phyloP scores from a whole-genome alignment of 2,113 vertebrate genomes.

The Bambusicola thoracicus region DNA sequence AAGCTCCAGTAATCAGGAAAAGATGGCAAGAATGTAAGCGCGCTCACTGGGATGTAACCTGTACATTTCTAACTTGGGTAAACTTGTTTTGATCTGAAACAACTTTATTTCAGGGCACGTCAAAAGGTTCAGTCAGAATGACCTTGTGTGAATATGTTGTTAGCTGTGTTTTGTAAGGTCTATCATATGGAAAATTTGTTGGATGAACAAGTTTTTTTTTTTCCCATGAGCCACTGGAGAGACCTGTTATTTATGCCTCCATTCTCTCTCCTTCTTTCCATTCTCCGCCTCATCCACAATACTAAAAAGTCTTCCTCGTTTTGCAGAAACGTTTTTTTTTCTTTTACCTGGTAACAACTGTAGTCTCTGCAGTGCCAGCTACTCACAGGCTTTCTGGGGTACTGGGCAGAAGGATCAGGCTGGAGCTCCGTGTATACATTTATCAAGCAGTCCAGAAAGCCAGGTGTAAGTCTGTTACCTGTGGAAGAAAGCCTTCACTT shows the following conservation, averaged over 20 bases:
- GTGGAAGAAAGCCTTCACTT: not conserved
- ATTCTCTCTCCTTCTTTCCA: not conserved
- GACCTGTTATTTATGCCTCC: not conserved
- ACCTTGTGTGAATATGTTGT: not conserved
- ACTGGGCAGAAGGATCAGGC: not conserved
- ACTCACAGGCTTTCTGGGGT: not conserved
- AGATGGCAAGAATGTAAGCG: constrained; percentile 55
- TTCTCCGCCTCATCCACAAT: not conserved
- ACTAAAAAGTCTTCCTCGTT: not conserved
- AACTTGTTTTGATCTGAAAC: not conserved
- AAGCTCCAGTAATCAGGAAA: not conserved
- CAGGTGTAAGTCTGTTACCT: not conserved
- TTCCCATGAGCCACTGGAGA: not conserved
- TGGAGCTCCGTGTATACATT: not conserved
- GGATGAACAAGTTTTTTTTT: not conserved
- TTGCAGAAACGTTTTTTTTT: not conserved
- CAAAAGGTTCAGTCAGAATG: not conserved
- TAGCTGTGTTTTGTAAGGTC: not conserved
- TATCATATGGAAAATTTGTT: not conserved
- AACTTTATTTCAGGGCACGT: not conserved
- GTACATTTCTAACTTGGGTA: not conserved
- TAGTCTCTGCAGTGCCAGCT: not conserved
- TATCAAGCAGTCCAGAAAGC: not conserved
- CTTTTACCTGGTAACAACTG: not conserved
- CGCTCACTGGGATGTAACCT: not conserved